Evolutionary conservation across 2,797 vertebrate genomes (phyloP), one percentile per base, ranked within the genome.

Genomic region (Dendrocincla fuliginosa): DNA sequence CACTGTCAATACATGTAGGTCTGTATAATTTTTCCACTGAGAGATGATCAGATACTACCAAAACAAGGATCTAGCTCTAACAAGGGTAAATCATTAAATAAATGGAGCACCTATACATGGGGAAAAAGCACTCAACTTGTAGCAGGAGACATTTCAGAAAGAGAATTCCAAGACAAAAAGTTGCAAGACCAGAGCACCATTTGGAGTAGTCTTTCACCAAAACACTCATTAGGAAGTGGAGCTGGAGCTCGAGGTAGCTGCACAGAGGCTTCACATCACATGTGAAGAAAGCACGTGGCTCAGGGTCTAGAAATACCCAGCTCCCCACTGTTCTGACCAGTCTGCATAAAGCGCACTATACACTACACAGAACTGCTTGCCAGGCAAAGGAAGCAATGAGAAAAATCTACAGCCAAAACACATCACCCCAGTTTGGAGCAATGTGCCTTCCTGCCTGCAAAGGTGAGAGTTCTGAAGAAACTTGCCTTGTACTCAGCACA

Each of bases 391-490:
- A 67, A 78, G 22, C 28, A 65, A 60, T 7, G 46, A 75, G 33
- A 74, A 75, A 42, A 1, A 5, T 53, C 57, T 25, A 49, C 27
- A 83, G 42, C 37, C 28, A 70, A 75, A 75, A 56, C 4, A 30
- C 17, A 78, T 17, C 33, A 25, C 6, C 16, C 12, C 6, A 10
- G 27, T 27, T 52, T 9, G 57, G 42, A 70, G 77, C 84, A 75
- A 53, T 1, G 1, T 28, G 20, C 12, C 25, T 18, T 30, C 49
- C 16, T 20, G 19, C 15, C 25, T 9, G 4, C 1, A 3, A 64
- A 68, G 14, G 30, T 27, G 13, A 85, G 19, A 6, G 35, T 9
- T 59, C 41, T 14, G 22, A 61, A 76, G 16, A 65, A 57, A 18
- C 64, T 35, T 57, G 17, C 59, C 39, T 69, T 69, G 42, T 24